Evolutionary conservation across 2,888 invertebrate genomes (phyloP).

Genomic region (Parnassius apollo): DNA sequence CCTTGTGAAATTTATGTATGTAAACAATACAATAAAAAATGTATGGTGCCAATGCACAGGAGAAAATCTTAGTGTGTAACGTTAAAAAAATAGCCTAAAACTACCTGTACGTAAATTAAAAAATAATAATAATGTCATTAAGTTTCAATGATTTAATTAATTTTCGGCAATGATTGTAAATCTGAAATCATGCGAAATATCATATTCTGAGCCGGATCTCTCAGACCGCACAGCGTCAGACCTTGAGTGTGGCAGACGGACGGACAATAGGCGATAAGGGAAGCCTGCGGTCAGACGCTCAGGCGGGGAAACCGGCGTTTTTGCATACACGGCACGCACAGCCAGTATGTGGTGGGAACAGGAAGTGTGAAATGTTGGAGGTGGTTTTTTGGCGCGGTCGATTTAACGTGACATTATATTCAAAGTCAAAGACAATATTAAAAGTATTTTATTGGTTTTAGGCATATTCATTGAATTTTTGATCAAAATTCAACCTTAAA

Average conservation of each 20-base stretch:
- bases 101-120: too few relatives aligned
- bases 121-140: too few relatives aligned
- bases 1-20: not conserved
- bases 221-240: conserved; percentile 47
- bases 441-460: too few relatives aligned
- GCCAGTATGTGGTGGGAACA: conserved; percentile 12
- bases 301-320: conserved; percentile 53
- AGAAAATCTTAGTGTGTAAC: not conserved
- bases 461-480: too few relatives aligned
- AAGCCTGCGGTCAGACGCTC: conserved; percentile 62
- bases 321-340: conserved; percentile 44
- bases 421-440: too few relatives aligned
- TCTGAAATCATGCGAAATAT: conserved; percentile 6
- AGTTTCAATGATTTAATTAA: too few relatives aligned
- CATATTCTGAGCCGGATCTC: conserved; percentile 17
- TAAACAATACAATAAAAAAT: too few relatives aligned
- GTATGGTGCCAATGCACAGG: not conserved
- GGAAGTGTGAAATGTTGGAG: conserved; percentile 23
- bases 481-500: too few relatives aligned
- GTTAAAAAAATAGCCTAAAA: too few relatives aligned
- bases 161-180: too few relatives aligned
- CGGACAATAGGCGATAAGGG: conserved; percentile 66
- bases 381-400: conserved; percentile 10
- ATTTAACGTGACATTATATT: not conserved
- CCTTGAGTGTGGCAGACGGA: conserved; percentile 48